These are phyloP conservation scores for Drosophila prolongata DNA, from an alignment of 2,888 invertebrate species.

Conservation along the genomic window DNA sequence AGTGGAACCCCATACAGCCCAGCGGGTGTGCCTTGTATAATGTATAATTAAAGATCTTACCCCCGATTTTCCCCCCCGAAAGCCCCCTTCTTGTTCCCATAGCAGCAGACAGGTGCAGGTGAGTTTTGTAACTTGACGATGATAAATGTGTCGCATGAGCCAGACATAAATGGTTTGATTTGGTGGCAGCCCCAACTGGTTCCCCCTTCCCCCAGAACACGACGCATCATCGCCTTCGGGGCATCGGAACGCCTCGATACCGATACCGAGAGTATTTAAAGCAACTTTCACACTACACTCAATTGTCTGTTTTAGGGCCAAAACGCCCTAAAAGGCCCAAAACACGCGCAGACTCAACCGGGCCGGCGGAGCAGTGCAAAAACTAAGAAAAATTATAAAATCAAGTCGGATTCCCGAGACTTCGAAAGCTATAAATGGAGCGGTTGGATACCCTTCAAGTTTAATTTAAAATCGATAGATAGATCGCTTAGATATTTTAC, in stretches of 20 bases:
- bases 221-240: slow-evolving; percentile 32
- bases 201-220: slow-evolving; percentile 12
- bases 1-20: slow-evolving; percentile 54
- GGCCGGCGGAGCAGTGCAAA: slow-evolving; percentile 1
- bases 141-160: slow-evolving; percentile 71
- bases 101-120: slow-evolving; percentile 73
- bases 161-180: slow-evolving; percentile 80
- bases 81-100: not conserved
- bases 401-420: slow-evolving; percentile 15
- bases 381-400: slow-evolving; percentile 25
- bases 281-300: slow-evolving; percentile 77
- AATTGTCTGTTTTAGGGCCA: slow-evolving; percentile 68
- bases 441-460: slow-evolving; percentile 1
- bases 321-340: slow-evolving; percentile 71
- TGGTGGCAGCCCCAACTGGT: slow-evolving; percentile 47
- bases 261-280: slow-evolving; percentile 63
- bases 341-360: slow-evolving; percentile 66
- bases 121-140: slow-evolving; percentile 63
- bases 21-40: slow-evolving; percentile 71
- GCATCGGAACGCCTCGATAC: slow-evolving; percentile 20
- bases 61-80: not conserved
- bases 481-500: too few species aligned
- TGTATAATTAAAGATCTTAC: slow-evolving; percentile 72
- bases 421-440: not conserved
- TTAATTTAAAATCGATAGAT: too few species aligned